Evolutionary conservation across 2,113 vertebrate genomes (phyloP).

Genomic region (Piprites chloris): DNA sequence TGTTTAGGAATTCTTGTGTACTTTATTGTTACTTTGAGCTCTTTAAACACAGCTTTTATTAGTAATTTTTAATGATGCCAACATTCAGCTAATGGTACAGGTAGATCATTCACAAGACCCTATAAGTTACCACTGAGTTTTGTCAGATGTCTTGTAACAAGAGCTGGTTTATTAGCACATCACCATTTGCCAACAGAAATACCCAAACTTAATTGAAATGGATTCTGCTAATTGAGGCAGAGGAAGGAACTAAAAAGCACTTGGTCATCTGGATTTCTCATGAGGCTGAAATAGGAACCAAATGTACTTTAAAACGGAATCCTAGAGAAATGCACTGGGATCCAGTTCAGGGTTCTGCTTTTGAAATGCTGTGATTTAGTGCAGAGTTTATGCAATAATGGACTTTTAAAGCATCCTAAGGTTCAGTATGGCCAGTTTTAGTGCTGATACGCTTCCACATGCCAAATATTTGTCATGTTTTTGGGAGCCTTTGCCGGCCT

Average conservation of each 20-base stretch:
- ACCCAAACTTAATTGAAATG: not conserved
- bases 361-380: not conserved
- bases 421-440: not conserved
- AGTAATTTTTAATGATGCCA: not conserved
- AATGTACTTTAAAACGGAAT: constrained; percentile 7
- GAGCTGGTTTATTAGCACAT: not conserved
- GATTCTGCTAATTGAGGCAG: constrained; percentile 16
- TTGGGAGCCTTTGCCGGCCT: not conserved
- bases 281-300: constrained; percentile 13
- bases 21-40: not conserved
- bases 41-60: not conserved
- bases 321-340: not conserved
- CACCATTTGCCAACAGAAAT: not conserved
- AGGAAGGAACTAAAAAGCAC: constrained; percentile 37
- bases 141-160: not conserved
- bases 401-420: not conserved
- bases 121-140: not conserved
- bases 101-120: not conserved
- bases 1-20: not conserved
- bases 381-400: not conserved
- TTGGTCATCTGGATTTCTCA: constrained; percentile 30
- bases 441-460: not conserved
- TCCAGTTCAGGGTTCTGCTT: not conserved
- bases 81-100: not conserved
- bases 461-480: constrained; percentile 44